phyloP scores from a whole-genome alignment of 2,888 invertebrate species.

The Dryadula phaetusa region DNA sequence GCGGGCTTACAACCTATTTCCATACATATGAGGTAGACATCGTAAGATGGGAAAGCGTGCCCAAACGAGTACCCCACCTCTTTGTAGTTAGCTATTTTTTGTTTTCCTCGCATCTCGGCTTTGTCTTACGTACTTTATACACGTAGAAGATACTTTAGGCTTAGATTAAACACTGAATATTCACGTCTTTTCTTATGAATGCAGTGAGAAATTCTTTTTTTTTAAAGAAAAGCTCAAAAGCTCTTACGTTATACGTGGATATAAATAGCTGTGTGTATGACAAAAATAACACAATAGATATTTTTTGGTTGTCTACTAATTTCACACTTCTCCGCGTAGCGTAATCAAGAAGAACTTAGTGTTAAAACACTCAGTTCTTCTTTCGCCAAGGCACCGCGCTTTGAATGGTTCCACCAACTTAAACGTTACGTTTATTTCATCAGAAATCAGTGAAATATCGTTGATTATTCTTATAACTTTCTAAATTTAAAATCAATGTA shows the following conservation, averaged over 20 bases:
- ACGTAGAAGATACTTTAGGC: slow-evolving; percentile 42
- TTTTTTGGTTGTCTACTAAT: no score
- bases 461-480: no score
- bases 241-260: neutral
- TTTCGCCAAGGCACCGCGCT: no score
- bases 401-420: no score
- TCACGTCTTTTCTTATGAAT: slow-evolving; percentile 26
- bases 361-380: no score
- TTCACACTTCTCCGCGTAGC: no score
- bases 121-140: slow-evolving; percentile 42
- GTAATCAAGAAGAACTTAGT: no score
- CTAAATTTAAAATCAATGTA: no score
- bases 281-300: no score
- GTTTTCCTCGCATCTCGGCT: slow-evolving; percentile 48
- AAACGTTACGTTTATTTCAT: no score
- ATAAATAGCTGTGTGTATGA: neutral
- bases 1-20: slow-evolving; percentile 66
- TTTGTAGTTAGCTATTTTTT: slow-evolving; percentile 53
- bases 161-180: slow-evolving; percentile 42
- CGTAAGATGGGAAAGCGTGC: slow-evolving; percentile 52
- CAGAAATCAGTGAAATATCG: no score
- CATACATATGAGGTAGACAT: slow-evolving; percentile 78
- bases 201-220: slow-evolving; percentile 9
- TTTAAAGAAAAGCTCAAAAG: slow-evolving; percentile 5
- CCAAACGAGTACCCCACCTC: slow-evolving; percentile 51